phyloP scores from a whole-genome alignment of 2,113 vertebrate species.

The Panthera uncia region DNA sequence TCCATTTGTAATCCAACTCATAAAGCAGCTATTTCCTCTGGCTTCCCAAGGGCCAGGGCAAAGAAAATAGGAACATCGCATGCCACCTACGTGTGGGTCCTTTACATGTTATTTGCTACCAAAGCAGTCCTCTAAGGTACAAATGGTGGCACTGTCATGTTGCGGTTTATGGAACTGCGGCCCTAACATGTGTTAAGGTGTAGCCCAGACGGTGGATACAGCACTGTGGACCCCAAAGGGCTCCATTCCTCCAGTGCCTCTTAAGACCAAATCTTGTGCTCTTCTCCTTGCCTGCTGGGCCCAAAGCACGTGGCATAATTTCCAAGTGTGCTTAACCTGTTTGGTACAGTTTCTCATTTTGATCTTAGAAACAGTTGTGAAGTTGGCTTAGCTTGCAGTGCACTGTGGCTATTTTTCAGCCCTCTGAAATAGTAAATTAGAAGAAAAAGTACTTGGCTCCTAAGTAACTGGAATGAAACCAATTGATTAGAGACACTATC shows the following conservation, averaged over 20 bases:
- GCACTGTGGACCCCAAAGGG: not conserved
- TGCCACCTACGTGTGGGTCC: fast-evolving
- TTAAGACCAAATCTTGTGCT: not conserved
- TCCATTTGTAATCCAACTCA: not conserved
- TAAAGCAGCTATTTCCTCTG: not conserved
- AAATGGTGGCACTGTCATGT: not conserved
- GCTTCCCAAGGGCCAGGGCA: not conserved
- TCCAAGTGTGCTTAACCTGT: not conserved
- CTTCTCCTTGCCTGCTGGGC: not conserved
- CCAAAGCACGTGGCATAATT: not conserved
- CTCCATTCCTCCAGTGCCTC: not conserved
- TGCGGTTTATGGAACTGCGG: not conserved
- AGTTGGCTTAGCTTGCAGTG: not conserved
- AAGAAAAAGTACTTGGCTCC: not conserved
- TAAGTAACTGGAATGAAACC: constrained; percentile 26
- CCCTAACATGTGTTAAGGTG: not conserved
- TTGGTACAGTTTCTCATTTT: constrained; percentile 10
- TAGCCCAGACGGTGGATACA: not conserved
- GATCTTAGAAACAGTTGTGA: not conserved
- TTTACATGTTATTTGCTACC: not conserved
- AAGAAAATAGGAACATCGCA: not conserved
- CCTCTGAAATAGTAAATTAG: constrained; percentile 45
- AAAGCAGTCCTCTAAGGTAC: not conserved
- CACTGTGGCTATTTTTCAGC: not conserved
- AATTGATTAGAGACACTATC: constrained; percentile 38